A percentile compares a stretch with the other conserved stretches of the same genome.
These are phyloP conservation scores for Oreortyx pictus DNA, from an alignment of 2,797 vertebrate genomes.

Conservation along the genomic window DNA sequence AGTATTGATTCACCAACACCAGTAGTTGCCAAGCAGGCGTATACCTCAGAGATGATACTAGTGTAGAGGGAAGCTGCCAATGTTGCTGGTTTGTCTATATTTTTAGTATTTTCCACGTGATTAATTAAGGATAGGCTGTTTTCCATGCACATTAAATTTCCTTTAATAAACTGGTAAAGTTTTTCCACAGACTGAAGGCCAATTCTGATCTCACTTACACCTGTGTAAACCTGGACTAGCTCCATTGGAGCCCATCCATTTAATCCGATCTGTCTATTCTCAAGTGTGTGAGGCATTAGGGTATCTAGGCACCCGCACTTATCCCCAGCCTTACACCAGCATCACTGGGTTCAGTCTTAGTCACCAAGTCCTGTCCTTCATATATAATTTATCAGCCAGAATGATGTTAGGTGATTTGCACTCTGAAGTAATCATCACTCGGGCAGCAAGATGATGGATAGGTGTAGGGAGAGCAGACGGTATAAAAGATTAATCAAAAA, in stretches of 20 bases:
- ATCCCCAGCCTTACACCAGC: background rate
- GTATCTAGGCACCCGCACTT: background rate
- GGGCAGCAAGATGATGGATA: constrained; percentile 65
- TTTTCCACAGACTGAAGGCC: constrained; percentile 54
- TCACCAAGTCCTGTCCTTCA: constrained; percentile 40
- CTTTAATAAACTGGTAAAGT: constrained; percentile 19
- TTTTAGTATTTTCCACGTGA: constrained; percentile 35
- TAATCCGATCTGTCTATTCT: background rate
- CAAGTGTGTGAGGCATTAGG: background rate
- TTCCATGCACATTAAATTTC: constrained; percentile 1
- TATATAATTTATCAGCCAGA: constrained; percentile 69
- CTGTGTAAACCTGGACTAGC: constrained; percentile 50
- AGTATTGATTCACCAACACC: background rate
- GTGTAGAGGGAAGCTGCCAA: background rate
- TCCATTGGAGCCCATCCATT: background rate
- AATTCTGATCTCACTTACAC: constrained; percentile 66
- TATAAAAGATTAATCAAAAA: constrained; percentile 73
- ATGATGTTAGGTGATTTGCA: constrained; percentile 68
- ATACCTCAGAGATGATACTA: background rate
- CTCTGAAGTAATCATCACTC: constrained; percentile 69
- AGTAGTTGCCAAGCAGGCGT: constrained; percentile 20
- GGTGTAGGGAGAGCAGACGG: constrained; percentile 60
- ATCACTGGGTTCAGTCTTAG: constrained; percentile 22
- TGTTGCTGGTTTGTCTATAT: background rate
- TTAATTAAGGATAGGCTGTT: constrained; percentile 40